Conservation (phyloP, 2,113 vertebrate species). For the Archilochus colubris region DNA sequence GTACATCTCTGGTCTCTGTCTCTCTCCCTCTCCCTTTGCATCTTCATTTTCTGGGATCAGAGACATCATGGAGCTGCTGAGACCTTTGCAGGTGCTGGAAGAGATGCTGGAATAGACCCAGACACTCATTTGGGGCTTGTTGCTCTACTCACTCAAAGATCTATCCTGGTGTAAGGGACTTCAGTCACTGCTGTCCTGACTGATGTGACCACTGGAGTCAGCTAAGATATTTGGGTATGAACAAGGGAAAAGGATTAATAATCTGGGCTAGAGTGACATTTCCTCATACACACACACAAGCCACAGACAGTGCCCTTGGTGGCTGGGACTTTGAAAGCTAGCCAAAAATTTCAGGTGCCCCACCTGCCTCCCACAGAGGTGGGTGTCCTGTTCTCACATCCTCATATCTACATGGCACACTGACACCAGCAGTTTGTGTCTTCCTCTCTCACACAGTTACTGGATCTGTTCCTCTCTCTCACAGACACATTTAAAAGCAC, state of each 20-base stretch:
- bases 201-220: neutral
- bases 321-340: neutral
- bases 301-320: neutral
- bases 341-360: neutral
- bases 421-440: neutral
- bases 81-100: neutral
- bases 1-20: neutral
- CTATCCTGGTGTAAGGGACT: neutral
- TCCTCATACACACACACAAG: neutral
- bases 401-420: neutral
- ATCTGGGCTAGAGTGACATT: neutral
- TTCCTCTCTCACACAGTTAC: neutral
- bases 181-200: neutral
- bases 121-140: neutral
- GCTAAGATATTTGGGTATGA: neutral
- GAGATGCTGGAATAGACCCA: neutral
- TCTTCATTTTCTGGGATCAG: neutral
- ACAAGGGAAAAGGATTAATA: neutral
- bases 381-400: neutral
- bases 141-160: neutral
- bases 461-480: neutral
- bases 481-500: neutral
- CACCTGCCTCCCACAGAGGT: neutral
- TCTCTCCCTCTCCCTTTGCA: rapidly evolving
- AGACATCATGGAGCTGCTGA: neutral